A percentile compares a stretch with the other conserved stretches of the same genome.
These are phyloP conservation scores for Polypterus senegalus DNA, from an alignment of 2,113 vertebrate species.

Conservation along the genomic window DNA sequence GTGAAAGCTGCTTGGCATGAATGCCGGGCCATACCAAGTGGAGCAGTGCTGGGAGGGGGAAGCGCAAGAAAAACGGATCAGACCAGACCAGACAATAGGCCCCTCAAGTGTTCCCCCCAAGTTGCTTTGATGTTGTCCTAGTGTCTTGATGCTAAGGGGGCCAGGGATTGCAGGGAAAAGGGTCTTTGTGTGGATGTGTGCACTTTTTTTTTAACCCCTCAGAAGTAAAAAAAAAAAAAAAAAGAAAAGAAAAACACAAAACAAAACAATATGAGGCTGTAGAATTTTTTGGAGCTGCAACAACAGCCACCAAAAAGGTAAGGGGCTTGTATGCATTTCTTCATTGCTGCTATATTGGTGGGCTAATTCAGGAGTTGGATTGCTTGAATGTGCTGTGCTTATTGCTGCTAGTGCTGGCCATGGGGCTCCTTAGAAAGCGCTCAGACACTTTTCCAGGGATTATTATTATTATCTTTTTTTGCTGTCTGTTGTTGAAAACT, in stretches of 20 bases:
- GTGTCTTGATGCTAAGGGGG: constrained; percentile 56
- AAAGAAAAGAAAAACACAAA: neutral
- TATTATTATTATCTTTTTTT: neutral
- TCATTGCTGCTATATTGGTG: constrained; percentile 9
- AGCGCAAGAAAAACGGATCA: constrained; percentile 53
- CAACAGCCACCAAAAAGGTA: constrained; percentile 10
- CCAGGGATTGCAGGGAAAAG: constrained; percentile 47
- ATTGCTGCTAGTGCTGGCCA: neutral
- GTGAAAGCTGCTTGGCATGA: constrained; percentile 82
- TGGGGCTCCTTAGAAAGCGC: neutral
- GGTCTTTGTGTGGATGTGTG: constrained; percentile 48
- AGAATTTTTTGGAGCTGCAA: neutral
- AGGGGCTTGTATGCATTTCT: constrained; percentile 17
- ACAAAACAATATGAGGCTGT: neutral
- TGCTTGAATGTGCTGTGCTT: constrained; percentile 5
- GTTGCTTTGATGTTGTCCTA: constrained; percentile 69
- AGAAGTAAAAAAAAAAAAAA: constrained; percentile 21
- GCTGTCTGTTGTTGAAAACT: constrained; percentile 24
- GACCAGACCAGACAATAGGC: constrained; percentile 69
- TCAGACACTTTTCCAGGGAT: neutral
- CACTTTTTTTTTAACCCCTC: constrained; percentile 34
- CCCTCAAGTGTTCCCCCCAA: constrained; percentile 64
- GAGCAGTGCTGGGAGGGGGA: constrained; percentile 52
- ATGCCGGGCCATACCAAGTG: constrained; percentile 78
- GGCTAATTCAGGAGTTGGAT: neutral